Base-by-base conservation (phyloP, 2,888 invertebrate species). In the Osmoderma eremita region DNA sequence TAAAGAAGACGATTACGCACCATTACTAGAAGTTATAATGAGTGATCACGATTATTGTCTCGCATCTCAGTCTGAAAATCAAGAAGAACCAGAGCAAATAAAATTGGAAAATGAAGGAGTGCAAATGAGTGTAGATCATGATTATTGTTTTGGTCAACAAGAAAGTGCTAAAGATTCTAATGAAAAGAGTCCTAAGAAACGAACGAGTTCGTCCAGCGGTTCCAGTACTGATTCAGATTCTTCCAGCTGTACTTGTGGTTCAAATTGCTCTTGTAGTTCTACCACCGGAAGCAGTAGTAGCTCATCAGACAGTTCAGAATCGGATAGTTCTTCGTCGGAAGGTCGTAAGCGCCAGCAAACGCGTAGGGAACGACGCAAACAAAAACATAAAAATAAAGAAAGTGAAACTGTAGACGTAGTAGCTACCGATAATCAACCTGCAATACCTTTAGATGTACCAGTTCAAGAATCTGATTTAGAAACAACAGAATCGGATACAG, bases 381-480 rank as follows among this genome's bases (percentile, higher is more conserved):
- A 81, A 53, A 71, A 71, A 63, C 75, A 81, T 66, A 67, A 70
- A 53, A 84, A 80, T 84, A 82, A 79, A 77, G 84, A 76, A 81
- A 83, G 76, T n/a, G 77, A 80, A 24, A 76, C 77, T 15, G 84
- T 85, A 0, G 85, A 87, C 76, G 84, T 86, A 1, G 84, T 85
- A 72, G 85, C 84, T 3, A 82, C 83, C 76, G 85, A 85, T 53
- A 85, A 85, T 73, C 68, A 65, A 39, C 62, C 68, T 6, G 39
- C 51, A 13, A 45, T 54, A 18, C 42, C 68, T 18, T 20, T 83
- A 0, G 90, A 91, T 73, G 85, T 87, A 0, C 83, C 88, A 0
- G 88, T 93, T 69, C 86, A 88, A 38, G 95, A 95, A 82, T 91
- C 93, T 0, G 94, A 95, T 81, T 84, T 94, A 58, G 93, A 94